Base-by-base conservation (phyloP, 2,113 vertebrate species). In the Dipodomys spectabilis region DNA sequence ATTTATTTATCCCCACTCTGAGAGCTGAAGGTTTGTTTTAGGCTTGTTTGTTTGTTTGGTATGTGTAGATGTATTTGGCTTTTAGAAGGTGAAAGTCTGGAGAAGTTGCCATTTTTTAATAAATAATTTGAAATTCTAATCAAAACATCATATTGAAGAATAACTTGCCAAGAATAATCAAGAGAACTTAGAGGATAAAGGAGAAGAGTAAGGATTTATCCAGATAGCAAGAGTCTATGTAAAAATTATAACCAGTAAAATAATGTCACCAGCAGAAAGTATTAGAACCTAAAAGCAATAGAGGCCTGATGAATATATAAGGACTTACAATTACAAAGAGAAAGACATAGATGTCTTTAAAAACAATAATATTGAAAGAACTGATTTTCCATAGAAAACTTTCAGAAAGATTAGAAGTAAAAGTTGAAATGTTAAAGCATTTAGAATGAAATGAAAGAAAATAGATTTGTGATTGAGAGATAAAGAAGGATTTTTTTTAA, bases 1-100 rank as follows among this genome's bases (percentile, higher is more conserved):
- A 81, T 23, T 28, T 32, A 28, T 25, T 45, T 16, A 71, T 86
- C 19, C 62, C 44, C 8, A 68, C 2, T 25, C 9, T 90, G 19
- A 92, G 6, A 45, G 86, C 35, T 80, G 35, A 35, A 13, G 7
- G 28, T 9, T 49, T 60, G 2, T 27, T 7, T 23, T 82, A 6
- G 64, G 28, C 71, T 32, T 22, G 1, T 6, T 7, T 32, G 27
- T 62, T 18, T 80, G 6, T 81, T 7, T 72, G 23, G 10, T 69
- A 11, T 60, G 44, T 82, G 16, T 62, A 4, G 49, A 12, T 57
- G 65, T 49, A 19, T n/a, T 68, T 64, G 74, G 9, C n/a, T 65
- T 93, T 87, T 74, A 92, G 27, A 94, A 87, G 35, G 65, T 91
- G 35, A 2, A 92, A 85, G 18, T 90, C 77, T 80, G 91, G 44